A percentile compares a stretch with the other conserved stretches of the same genome.
Conservation (phyloP, 2,113 vertebrate species). For the Microtus oregoni region DNA sequence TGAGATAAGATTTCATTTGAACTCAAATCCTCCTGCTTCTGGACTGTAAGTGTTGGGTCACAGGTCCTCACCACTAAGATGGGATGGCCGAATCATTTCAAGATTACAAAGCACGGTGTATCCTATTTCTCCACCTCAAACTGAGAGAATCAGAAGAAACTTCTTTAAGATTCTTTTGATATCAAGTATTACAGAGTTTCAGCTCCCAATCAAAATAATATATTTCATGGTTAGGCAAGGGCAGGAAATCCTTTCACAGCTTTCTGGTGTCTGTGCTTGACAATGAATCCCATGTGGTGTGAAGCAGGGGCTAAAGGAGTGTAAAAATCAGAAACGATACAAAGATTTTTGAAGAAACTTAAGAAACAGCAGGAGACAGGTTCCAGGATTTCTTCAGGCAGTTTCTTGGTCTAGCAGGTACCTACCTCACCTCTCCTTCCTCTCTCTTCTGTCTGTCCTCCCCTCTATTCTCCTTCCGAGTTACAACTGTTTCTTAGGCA, state of each 20-base stretch:
- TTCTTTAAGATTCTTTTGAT: background rate
- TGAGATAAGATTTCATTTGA: background rate
- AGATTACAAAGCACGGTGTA: background rate
- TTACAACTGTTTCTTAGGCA: background rate
- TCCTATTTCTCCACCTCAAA: background rate
- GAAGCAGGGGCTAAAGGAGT: background rate
- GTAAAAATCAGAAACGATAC: background rate
- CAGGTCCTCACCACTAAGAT: background rate
- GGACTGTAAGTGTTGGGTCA: background rate
- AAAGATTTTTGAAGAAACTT: background rate
- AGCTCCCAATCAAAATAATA: background rate
- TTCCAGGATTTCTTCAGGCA: too few relatives aligned
- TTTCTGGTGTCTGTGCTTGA: background rate
- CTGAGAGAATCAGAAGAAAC: background rate
- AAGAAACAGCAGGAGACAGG: background rate
- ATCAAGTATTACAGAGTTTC: background rate
- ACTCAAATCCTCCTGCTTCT: background rate
- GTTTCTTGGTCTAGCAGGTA: background rate
- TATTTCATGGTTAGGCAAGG: background rate
- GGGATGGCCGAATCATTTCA: background rate
- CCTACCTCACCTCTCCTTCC: accelerated
- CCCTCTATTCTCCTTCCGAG: accelerated
- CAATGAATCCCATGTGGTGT: background rate
- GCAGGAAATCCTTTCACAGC: background rate
- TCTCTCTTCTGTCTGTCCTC: accelerated